Conservation (phyloP, 2,113 vertebrate genomes). For the Cyprinodon tularosa region DNA sequence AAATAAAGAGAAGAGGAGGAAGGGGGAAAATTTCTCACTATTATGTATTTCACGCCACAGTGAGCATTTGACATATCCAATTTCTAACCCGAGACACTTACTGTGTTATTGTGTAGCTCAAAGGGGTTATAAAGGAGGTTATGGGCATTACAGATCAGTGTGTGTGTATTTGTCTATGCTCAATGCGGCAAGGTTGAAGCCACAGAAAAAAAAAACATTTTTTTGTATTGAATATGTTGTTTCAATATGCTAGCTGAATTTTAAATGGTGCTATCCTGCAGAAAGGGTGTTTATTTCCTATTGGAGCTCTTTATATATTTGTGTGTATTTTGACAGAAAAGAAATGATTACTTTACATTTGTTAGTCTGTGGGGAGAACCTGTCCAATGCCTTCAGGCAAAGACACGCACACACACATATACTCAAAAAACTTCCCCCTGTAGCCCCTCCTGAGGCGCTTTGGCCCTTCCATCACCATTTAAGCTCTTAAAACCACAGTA, state of each 20-base stretch:
- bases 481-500: constrained; percentile 24
- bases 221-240: constrained; percentile 33
- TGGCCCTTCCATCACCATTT: constrained; percentile 39
- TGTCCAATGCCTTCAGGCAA: constrained; percentile 7
- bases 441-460: constrained; percentile 32
- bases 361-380: constrained; percentile 34
- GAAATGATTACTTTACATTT: constrained; percentile 50
- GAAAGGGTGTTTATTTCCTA: constrained; percentile 27
- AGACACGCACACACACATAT: constrained; percentile 10
- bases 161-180: constrained; percentile 18
- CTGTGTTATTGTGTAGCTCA: constrained; percentile 44
- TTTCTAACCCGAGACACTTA: constrained; percentile 55
- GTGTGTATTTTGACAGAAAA: constrained; percentile 4
- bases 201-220: constrained; percentile 28
- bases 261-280: constrained; percentile 26
- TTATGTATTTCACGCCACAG: constrained; percentile 52
- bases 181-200: not conserved
- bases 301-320: constrained; percentile 20
- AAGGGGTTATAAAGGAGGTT: constrained; percentile 44
- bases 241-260: constrained; percentile 41
- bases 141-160: constrained; percentile 22
- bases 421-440: constrained; percentile 10
- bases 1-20: constrained; percentile 17
- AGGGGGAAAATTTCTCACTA: constrained; percentile 32
- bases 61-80: constrained; percentile 57